Evolutionary conservation across 2,888 invertebrate species (phyloP), one percentile per base, ranked within the genome.

Genomic region (Oxyteleia sp.): DNA sequence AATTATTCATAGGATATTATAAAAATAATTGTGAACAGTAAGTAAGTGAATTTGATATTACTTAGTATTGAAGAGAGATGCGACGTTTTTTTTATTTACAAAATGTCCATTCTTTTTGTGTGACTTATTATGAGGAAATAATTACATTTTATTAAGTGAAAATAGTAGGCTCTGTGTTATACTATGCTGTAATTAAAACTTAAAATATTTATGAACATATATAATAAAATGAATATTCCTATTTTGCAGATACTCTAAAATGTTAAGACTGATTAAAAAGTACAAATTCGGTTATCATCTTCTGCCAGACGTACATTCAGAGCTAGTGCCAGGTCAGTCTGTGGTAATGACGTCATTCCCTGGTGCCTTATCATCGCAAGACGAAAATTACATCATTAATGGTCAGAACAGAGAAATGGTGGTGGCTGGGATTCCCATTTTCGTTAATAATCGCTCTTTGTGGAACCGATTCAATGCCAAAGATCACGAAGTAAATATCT

Each of bases 341-440:
- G 95, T 97, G 18, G 95, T 96, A 8, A 97, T 98, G 94, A 96
- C 97, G 0, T 96, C 98, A 0, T 98, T 97, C 92, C 98, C 98
- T 0, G 98, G 97, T 8, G 95, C 96, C 11, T 91, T 98, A 38
- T 96, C 96, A 41, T 97, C 97, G 32, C 96, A 96, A 63, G 98
- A 98, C 92, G 98, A 98, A 91, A 97, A 96, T 92, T 98, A 98
- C 90, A 93, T 96, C 11, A 93, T 97, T 7, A 94, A 95, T 4
- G 91, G 93, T 43, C 92, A 89, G 45, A 85, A 90, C 18, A 94
- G 94, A 47, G 94, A 95, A 68, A 94, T 97, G 88, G 95, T 96
- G 7, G 94, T 97, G 0, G 95, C 96, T 8, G 98, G 98, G 78
- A 97, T 98, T 4, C 95, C 96, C 4, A 95, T 98, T 63, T 95